Percentiles rank a stretch among this genome's conserved stretches.
phyloP scores from a whole-genome alignment of 1,140 invertebrate genomes.

The Planococcus citri region DNA sequence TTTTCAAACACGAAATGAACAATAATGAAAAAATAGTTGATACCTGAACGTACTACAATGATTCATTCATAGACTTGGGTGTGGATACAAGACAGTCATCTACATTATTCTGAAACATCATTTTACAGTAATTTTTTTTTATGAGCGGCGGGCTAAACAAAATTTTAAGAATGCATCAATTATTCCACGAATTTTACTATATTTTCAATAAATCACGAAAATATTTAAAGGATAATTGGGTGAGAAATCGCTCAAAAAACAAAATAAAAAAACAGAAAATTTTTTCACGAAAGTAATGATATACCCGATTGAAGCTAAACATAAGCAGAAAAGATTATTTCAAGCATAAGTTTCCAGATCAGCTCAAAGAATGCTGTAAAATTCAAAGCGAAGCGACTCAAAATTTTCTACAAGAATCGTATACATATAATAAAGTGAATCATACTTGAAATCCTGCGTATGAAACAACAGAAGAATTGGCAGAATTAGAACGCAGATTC shows the following conservation, averaged over 20 bases:
- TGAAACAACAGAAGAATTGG: conserved; percentile 7
- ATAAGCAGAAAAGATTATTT: background rate
- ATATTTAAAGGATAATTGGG: too few relatives aligned
- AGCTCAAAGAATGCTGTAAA: background rate
- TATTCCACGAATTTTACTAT: too few relatives aligned
- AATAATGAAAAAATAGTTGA: background rate
- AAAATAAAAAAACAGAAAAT: background rate
- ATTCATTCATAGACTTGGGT: background rate
- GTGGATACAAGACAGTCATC: background rate
- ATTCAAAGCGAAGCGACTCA: background rate
- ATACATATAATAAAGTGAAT: background rate
- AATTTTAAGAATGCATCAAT: background rate
- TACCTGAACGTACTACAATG: background rate
- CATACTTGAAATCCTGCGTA: conserved; percentile 11
- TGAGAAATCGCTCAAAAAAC: background rate
- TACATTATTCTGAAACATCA: background rate
- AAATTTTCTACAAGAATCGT: background rate
- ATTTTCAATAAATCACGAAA: too few relatives aligned
- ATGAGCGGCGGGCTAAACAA: background rate
- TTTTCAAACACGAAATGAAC: background rate
- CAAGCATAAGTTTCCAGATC: too few relatives aligned
- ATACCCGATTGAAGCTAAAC: background rate
- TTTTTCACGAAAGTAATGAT: background rate
- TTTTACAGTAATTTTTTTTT: conserved; percentile 14
- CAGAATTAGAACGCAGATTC: background rate